Evolutionary conservation across 2,113 vertebrate genomes (phyloP), one percentile per base, ranked within the genome.

Genomic region (Thermophis baileyi): DNA sequence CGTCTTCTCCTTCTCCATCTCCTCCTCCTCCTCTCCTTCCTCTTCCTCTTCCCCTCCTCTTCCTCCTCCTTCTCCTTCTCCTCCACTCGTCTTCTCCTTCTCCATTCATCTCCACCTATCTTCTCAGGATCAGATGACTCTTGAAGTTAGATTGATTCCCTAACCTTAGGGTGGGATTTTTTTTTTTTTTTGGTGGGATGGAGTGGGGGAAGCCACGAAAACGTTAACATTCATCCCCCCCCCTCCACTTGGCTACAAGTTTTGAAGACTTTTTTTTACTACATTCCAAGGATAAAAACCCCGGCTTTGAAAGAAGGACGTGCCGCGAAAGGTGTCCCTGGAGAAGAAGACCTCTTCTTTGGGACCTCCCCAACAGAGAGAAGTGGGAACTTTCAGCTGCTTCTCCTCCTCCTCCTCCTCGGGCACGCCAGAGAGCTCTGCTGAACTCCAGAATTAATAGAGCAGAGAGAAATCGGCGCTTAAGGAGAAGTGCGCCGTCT

Each of bases 391-490:
- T n/a, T 94, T 4, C 22, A 92, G 93, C 50, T 20, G 93, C 96
- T 97, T 95, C 96, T 96, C 93, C 94, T 96, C 96, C 95, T 97
- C 97, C 98, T 47, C 97, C 98, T 47, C 54, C 95, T 95, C 94
- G 97, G 94, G 97, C 98, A 95, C 96, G 95, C 96, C 95, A 95
- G 97, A 97, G 96, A 97, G 97, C 96, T 96, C 97, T 97, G 96
- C 96, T 97, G 98, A 97, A 98, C 97, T 98, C 95, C 85, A 96
- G 97, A 98, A 97, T 97, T 98, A 98, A 98, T 98, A 98, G 96
- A 97, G 96, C 96, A 97, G 97, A 97, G 96, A 97, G 97, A 97
- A 98, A 98, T 95, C 47, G 46, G 95, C 95, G 97, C 97, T 97
- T 96, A 95, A 94, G 97, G 96, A 96, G 97, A 96, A 90, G 54